Percentiles rank a stretch among this genome's conserved stretches.
Evolutionary conservation across 2,113 vertebrate genomes (phyloP).

Genomic region (Seriola quinqueradiata): DNA sequence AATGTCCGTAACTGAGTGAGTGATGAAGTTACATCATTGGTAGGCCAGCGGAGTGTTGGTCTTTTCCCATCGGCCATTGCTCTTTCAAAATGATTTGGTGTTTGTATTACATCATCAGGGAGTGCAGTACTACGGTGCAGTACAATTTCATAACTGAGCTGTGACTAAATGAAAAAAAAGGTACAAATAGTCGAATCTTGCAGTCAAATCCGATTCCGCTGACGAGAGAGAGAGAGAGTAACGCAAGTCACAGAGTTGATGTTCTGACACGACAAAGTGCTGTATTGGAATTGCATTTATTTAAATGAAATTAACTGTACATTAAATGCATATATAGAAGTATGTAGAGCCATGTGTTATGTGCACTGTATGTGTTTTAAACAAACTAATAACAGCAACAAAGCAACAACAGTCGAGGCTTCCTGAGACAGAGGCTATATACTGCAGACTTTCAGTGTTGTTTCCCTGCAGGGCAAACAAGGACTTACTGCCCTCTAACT

Average conservation of each 20-base stretch:
- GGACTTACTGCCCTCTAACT: slow-evolving; percentile 49
- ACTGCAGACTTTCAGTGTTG: slow-evolving; percentile 30
- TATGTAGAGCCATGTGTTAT: background rate
- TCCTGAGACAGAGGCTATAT: slow-evolving; percentile 24
- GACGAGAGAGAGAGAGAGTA: no score
- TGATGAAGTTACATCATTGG: no score
- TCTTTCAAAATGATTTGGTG: no score
- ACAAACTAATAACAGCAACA: slow-evolving; percentile 14
- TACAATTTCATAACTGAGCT: no score
- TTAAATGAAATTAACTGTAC: background rate
- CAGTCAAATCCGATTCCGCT: no score
- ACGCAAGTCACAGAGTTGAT: background rate
- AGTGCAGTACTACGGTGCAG: no score
- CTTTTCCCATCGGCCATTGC: no score
- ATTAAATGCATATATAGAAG: background rate
- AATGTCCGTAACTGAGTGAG: no score
- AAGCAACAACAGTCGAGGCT: background rate
- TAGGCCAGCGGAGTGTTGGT: no score
- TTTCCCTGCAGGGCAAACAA: slow-evolving; percentile 53
- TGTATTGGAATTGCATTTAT: background rate
- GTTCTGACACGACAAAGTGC: background rate
- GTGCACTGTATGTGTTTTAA: background rate
- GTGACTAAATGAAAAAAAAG: no score
- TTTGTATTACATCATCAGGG: no score
- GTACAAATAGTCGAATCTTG: no score